Base-by-base conservation (phyloP, 1,140 invertebrate genomes). In the Antheraea mylitta region DNA sequence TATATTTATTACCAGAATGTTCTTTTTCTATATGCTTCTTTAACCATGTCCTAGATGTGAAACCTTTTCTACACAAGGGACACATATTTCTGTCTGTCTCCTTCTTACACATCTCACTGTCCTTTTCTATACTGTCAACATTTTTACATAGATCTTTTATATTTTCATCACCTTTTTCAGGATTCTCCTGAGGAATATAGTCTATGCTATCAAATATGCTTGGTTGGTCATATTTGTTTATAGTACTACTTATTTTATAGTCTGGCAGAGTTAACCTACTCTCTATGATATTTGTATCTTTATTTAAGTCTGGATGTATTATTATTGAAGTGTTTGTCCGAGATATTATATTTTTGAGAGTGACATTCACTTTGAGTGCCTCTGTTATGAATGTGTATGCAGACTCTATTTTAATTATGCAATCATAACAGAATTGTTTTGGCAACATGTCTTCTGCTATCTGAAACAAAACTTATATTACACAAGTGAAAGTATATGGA, bases 341-440 rank as follows among this genome's bases (percentile, higher is more conserved):
- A 38, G 80, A 85, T 30, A 82, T 70, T 6, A 89, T 81, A 48
- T 90, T 90, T 67, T 82, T 86, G 0, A 91, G 70, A 37, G 86
- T 89, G 16, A 83, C 68, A 69, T 89, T 82, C 0, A 85, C 83
- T 75, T 85, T 84, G 64, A 86, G 82, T 7, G 88, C 87, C 73
- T 86, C 85, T 19, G 77, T 89, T 62, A 91, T 85, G 71, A 84
- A 91, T 67, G 78, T 79, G 68, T 81, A 89, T 38, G 82, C 79
- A 5, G 83, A 87, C 69, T 91, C 83, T 72, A 91, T 87, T 80
- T 86, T 87, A 13, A 84, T 81, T 7, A 76, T 69, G 58, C 89
- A 91, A 53, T 89, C 79, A 18, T 86, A 83, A 67, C 89, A 91
- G 66, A 91, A 91, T 30, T 89, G 85, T 59, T 80, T 83, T 3